Base-by-base conservation (phyloP, 1,140 invertebrate species). In the Caenorhabditis briggsae region DNA sequence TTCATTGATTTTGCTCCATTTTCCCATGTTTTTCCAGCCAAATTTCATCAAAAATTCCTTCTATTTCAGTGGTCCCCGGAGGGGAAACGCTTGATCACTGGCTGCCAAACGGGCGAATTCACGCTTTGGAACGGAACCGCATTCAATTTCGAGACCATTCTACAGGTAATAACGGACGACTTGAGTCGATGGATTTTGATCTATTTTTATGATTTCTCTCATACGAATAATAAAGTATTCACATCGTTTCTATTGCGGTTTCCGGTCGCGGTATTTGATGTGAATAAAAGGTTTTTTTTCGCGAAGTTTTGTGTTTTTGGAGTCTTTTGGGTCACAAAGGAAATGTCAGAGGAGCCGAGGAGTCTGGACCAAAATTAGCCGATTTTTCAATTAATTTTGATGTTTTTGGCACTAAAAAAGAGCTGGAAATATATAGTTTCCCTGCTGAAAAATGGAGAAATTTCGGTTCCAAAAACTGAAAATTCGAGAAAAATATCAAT, bases 141-240 rank as follows among this genome's bases (percentile, higher is more conserved):
- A 9, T 99, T 99, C 93, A 99, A 99, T 94, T 99, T 99, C 94
- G 98, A 99, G 94, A 99, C 98, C 61, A 99, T 99, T 93, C 94
- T 99, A 64, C 98, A 99, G 95, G 96, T 97, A 93, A 93, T 50
- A 56, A 25, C 16, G 8, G 90, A 92, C n/a, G n/a, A n/a, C n/a
- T n/a, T n/a, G n/a, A n/a, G n/a, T 56, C 74, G 87, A 53, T 53
- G 46, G 70, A 78, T 82, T 78, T 23, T 25, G 25, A 25, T 41
- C 41, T 48, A 11, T 43, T 50, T 18, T 43, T 53, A 8, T 25
- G 50, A n/a, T 33, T 12, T 20, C n/a, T 43, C 20, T 18, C 18
- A 23, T 50, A 1, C 5, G 14, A 11, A 12, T 18, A 78, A 78
- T 78, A 78, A 78, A 78, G 70, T 70, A 70, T 78, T 78, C 70